A percentile compares a stretch with the other conserved stretches of the same genome.
These are phyloP conservation scores for Odontothrips loti DNA, from an alignment of 2,888 invertebrate species.

Conservation along the genomic window DNA sequence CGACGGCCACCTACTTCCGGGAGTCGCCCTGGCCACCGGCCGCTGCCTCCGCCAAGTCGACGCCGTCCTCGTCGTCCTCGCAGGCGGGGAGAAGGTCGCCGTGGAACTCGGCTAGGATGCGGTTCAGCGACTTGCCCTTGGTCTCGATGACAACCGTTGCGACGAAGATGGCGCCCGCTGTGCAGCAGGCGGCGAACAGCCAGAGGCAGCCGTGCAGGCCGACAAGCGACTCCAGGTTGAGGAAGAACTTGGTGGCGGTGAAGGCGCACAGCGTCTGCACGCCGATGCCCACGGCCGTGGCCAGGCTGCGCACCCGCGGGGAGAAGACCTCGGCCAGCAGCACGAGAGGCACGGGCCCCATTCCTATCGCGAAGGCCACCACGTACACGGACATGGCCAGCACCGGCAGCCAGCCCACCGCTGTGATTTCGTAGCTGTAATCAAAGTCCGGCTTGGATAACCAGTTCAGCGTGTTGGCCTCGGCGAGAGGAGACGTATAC, in stretches of 20 bases:
- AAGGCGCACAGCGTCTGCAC: constrained; percentile 43
- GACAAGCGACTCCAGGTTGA: constrained; percentile 38
- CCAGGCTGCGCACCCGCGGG: constrained; percentile 42
- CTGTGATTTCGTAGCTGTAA: constrained; percentile 45
- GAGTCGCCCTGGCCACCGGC: background rate
- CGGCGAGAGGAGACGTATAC: too few species aligned
- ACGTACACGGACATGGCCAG: constrained; percentile 51
- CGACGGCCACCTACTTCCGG: background rate
- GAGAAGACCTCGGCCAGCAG: constrained; percentile 52
- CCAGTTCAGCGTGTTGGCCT: too few species aligned
- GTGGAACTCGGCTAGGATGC: constrained; percentile 19
- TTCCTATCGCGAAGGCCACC: constrained; percentile 52
- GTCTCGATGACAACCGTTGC: background rate
- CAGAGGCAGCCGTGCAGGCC: constrained; percentile 45
- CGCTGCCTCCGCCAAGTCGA: background rate
- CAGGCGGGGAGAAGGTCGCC: background rate
- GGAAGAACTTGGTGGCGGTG: constrained; percentile 43
- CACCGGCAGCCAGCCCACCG: constrained; percentile 52
- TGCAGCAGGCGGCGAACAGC: constrained; percentile 41
- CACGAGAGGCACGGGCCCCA: constrained; percentile 53
- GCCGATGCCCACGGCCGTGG: constrained; percentile 40
- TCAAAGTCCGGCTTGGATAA: background rate
- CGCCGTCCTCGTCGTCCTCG: background rate
- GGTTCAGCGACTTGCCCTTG: background rate
- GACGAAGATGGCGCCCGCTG: constrained; percentile 3